Evolutionary conservation across 2,797 vertebrate genomes (phyloP).

Genomic region (Melopsittacus undulatus): DNA sequence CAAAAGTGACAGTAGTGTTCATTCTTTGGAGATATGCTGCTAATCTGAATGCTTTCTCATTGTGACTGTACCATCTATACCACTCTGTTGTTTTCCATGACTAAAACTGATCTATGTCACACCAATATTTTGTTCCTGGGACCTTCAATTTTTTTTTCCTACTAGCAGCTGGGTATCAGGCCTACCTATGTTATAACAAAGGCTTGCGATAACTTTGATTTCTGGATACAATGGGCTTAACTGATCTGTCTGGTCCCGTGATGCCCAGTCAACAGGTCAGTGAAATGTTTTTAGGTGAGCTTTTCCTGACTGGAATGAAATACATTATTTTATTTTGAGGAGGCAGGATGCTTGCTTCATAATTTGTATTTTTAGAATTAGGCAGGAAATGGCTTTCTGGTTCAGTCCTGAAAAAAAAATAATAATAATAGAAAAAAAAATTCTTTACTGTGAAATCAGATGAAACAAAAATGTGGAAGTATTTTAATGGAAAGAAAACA

Average conservation of each 20-base stretch:
- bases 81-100: neutral
- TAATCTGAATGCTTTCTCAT: neutral
- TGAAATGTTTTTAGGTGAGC: neutral
- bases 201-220: neutral
- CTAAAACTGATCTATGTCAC: neutral
- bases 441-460: neutral
- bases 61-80: neutral
- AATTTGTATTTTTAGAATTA: neutral
- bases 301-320: neutral
- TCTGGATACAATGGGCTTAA: neutral
- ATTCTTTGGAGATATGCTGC: neutral
- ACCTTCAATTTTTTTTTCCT: neutral
- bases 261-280: neutral
- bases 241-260: neutral
- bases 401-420: neutral
- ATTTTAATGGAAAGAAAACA: neutral
- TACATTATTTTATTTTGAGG: neutral
- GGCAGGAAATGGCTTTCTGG: neutral
- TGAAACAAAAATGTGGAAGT: neutral
- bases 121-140: neutral
- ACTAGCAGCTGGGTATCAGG: neutral
- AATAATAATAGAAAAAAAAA: too few species aligned
- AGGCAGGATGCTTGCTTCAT: neutral
- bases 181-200: neutral
- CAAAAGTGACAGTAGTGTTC: neutral